Conservation (phyloP, 2,113 vertebrate species). For the Aix galericulata region DNA sequence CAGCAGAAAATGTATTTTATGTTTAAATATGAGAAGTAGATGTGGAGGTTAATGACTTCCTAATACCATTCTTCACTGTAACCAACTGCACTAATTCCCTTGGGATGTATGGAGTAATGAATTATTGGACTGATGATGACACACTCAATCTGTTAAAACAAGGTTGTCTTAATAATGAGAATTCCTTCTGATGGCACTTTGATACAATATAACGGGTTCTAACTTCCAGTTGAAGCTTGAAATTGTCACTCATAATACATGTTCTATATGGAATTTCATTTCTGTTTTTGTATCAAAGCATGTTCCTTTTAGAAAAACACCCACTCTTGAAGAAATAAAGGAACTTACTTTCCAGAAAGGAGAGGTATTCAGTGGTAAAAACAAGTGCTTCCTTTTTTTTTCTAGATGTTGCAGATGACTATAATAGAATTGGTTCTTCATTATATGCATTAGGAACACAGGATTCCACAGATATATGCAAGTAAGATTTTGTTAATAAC, state of each 20-base stretch:
- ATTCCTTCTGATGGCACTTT: background rate
- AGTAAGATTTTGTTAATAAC: slow-evolving; percentile 81
- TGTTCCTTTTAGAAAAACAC: background rate
- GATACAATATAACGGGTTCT: background rate
- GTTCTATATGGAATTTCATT: background rate
- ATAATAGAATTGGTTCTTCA: slow-evolving; percentile 97
- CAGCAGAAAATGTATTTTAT: background rate
- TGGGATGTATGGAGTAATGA: background rate
- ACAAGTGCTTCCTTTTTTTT: slow-evolving; percentile 56
- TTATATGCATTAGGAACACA: slow-evolving; percentile 95
- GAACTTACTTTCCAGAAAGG: background rate
- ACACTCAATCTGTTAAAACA: background rate
- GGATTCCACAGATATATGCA: slow-evolving; percentile 97
- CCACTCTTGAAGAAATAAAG: background rate
- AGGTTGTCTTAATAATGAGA: background rate
- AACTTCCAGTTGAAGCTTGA: background rate
- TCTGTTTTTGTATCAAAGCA: background rate
- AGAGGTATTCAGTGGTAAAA: slow-evolving; percentile 39
- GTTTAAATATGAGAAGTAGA: background rate
- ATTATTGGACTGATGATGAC: background rate
- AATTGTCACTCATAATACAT: background rate
- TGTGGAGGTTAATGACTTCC: background rate
- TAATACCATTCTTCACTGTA: background rate
- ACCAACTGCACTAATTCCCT: background rate
- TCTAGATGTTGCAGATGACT: slow-evolving; percentile 93